A percentile compares a stretch with the other conserved stretches of the same genome.
These are phyloP conservation scores for Halcyon senegalensis DNA, from an alignment of 2,113 vertebrate species.

Conservation along the genomic window DNA sequence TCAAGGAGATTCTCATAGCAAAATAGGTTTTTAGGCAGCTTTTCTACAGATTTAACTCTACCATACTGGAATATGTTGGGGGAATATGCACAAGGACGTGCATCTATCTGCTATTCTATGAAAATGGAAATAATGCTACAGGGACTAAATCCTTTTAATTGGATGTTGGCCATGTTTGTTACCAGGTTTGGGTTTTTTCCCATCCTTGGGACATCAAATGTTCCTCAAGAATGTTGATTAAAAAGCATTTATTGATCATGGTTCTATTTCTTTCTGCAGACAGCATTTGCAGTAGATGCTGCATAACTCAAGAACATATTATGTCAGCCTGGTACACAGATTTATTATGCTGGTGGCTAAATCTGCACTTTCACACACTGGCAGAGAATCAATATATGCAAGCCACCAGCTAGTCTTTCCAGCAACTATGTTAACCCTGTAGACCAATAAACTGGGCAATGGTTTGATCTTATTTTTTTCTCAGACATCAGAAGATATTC, in stretches of 20 bases:
- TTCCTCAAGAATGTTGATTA: conserved; percentile 30
- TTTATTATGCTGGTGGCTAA: conserved; percentile 46
- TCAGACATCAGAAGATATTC: conserved; percentile 11
- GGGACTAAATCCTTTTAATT: not conserved
- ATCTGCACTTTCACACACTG: conserved; percentile 31
- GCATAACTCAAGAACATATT: conserved; percentile 12
- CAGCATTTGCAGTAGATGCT: conserved; percentile 29
- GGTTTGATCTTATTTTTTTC: conserved; percentile 56
- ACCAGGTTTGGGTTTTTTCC: not conserved
- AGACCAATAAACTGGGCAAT: conserved; percentile 50
- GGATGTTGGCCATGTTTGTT: not conserved
- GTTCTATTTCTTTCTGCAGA: conserved; percentile 21
- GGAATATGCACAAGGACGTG: not conserved
- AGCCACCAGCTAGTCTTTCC: conserved; percentile 33
- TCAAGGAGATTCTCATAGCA: not conserved
- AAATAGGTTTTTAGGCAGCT: not conserved
- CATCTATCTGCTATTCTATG: not conserved
- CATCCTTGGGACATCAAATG: not conserved
- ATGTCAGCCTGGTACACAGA: conserved; percentile 32
- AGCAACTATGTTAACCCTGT: conserved; percentile 38
- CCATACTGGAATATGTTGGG: not conserved
- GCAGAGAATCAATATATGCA: conserved; percentile 67
- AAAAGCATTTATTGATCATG: conserved; percentile 53
- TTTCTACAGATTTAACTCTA: not conserved
- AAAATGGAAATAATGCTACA: not conserved